Base-by-base conservation (phyloP, 2,113 vertebrate species). In the Trematomus loennbergii region DNA sequence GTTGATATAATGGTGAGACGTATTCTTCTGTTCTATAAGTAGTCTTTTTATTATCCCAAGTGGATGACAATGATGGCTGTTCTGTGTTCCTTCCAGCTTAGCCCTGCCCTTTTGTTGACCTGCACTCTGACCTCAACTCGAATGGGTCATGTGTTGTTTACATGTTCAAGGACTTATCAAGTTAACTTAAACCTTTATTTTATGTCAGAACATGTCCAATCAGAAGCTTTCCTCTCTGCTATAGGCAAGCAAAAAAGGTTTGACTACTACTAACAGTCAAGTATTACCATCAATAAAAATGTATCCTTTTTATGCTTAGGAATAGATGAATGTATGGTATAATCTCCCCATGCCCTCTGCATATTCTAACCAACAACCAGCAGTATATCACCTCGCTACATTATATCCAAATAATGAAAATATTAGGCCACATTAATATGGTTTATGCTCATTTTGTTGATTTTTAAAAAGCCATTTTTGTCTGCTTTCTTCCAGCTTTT, bases 401-500 rank as follows among this genome's bases (percentile, higher is more conserved):
- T 1, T 29, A 16, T 33, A 2, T 36, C 22, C 9, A 46, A 17
- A 36, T 36, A 54, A 29, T 54, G 9, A 16, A 29, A 29, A 52
- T 43, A 52, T 40, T 12, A 0, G 0, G 18, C 45, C 20, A 43
- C 1, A 36, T 2, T 48, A 2, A 40, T 25, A 0, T 25, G 6
- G 29, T 29, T 68, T 25, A 36, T 61, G 16, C 13, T 22, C 3
- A 15, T 57, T 12, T 1, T 75, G 16, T 18, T 52, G 9, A 45
- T 53, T 15, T 64, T 65, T 29, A n/a, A 40, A 40, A 43, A 18
- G 2, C 12, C 6, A n/a, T 65, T 50, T 79, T 52, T 77, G 3
- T 82, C 53, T 64, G 2, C 52, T 85, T 57, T 6, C 59, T 87
- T 91, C 3, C 92, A 98, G 96, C 91, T 95, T 95, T 94, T 95